A percentile compares a stretch with the other conserved stretches of the same genome.
Conservation (phyloP, 2,113 vertebrate species). For the Microtus ochrogaster region DNA sequence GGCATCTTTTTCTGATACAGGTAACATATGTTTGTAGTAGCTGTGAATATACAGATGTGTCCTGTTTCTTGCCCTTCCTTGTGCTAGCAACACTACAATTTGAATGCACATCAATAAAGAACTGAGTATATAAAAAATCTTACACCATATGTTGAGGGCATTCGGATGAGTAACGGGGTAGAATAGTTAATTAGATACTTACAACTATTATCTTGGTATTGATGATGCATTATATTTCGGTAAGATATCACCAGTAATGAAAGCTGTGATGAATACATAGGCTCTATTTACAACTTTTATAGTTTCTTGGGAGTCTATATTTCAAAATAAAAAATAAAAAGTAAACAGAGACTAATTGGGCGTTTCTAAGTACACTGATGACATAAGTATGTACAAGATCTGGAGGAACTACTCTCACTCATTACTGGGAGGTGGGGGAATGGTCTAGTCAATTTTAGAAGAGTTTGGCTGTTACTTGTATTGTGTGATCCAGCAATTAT, state of each 20-base stretch:
- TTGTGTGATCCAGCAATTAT: not conserved
- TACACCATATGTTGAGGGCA: constrained; percentile 23
- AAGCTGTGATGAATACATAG: not conserved
- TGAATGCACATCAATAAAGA: constrained; percentile 3
- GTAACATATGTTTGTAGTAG: not conserved
- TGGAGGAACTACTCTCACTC: not conserved
- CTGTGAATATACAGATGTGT: constrained; percentile 3
- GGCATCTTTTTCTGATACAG: constrained; percentile 25
- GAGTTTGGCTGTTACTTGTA: not conserved
- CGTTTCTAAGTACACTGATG: not conserved
- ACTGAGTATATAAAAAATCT: constrained; percentile 30
- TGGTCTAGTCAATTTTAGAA: not conserved
- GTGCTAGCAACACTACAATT: not conserved
- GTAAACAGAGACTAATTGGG: constrained; percentile 13
- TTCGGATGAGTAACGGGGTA: constrained; percentile 38
- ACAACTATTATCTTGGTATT: constrained; percentile 31
- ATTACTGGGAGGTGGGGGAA: not conserved
- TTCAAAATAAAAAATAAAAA: constrained; percentile 60
- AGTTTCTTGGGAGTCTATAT: constrained; percentile 37
- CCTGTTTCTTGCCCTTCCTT: constrained; percentile 29
- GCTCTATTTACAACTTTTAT: constrained; percentile 10
- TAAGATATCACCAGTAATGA: not conserved
- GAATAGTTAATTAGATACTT: constrained; percentile 27
- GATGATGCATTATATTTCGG: constrained; percentile 8
- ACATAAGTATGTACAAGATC: not conserved